Evolutionary conservation across 2,113 vertebrate genomes (phyloP), one percentile per base, ranked within the genome.

Genomic region (Gallinago undulata): DNA sequence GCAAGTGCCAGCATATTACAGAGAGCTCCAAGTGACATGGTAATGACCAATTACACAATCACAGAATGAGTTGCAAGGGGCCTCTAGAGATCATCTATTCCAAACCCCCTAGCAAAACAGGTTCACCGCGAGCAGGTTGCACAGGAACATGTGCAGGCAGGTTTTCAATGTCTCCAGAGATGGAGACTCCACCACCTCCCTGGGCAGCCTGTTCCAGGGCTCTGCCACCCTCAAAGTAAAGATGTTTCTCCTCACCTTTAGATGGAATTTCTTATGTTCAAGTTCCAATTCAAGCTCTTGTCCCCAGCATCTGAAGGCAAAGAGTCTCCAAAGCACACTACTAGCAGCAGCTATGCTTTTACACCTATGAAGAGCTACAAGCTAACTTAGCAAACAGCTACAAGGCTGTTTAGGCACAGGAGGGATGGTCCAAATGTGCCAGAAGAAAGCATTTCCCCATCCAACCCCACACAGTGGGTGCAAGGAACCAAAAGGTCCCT

Each of bases 381-480:
- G 19, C 6, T 18, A 39, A 24, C 24, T 30, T 19, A 2, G 22
- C 12, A 31, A 63, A 33, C 19, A 59, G 37, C 74, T 6, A 3
- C 7, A 1, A 7, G 23, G 35, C 30, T 33, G 10, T 1, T 24
- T 4, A 33, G 18, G 27, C n/a, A 5, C 0, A 0, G 39, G 5
- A 51, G 7, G 4, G 14, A 8, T 2, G 7, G 30, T 2, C 67
- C 67, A 35, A 35, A 16, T 1, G 7, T 0, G 0, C 27, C 66
- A 21, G 24, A 11, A 83, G 17, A 72, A 43, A 21, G 4, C 1
- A 23, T 5, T 59, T 81, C 31, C 27, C 16, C 63, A 37, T 8
- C 41, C 35, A 55, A 24, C 6, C 25, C 4, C 41, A 17, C 5
- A 5, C 9, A 19, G 10, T 0, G 1, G 9, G 19, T 16, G 5